These are phyloP conservation scores for Macrobrachium nipponense DNA, from an alignment of 1,140 invertebrate genomes.

Conservation along the genomic window DNA sequence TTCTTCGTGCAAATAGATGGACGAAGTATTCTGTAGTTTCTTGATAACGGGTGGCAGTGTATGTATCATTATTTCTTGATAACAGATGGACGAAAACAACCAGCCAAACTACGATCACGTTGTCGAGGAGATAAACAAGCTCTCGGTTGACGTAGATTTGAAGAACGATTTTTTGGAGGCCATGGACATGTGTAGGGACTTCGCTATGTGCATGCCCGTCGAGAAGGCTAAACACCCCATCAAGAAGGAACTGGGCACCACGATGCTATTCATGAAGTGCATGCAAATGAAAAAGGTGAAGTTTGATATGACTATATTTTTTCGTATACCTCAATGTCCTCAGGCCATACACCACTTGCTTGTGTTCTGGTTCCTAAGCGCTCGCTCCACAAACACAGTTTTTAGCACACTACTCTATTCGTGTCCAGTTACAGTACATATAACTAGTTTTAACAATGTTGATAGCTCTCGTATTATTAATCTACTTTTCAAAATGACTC, in stretches of 20 bases:
- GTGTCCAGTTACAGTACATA: too few relatives aligned
- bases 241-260: constrained; percentile 27
- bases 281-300: constrained; percentile 32
- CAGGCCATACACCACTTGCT: too few relatives aligned
- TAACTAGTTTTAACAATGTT: too few relatives aligned
- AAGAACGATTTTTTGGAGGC: constrained; percentile 28
- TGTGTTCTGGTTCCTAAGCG: too few relatives aligned
- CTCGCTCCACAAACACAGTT: too few relatives aligned
- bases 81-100: constrained; percentile 26
- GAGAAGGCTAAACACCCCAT: constrained; percentile 18
- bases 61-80: not conserved
- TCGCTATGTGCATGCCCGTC: constrained; percentile 36
- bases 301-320: too few relatives aligned
- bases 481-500: too few relatives aligned
- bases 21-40: not conserved
- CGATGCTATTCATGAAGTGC: constrained; percentile 30
- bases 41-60: not conserved
- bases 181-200: constrained; percentile 23
- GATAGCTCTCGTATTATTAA: too few relatives aligned
- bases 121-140: not conserved
- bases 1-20: not conserved
- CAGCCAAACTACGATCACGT: constrained; percentile 31
- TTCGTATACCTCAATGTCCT: too few relatives aligned
- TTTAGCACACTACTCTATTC: too few relatives aligned
- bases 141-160: not conserved